Percentiles rank a stretch among this genome's conserved stretches.
Conservation (phyloP, 2,113 vertebrate genomes). For the Delphinapterus leucas region DNA sequence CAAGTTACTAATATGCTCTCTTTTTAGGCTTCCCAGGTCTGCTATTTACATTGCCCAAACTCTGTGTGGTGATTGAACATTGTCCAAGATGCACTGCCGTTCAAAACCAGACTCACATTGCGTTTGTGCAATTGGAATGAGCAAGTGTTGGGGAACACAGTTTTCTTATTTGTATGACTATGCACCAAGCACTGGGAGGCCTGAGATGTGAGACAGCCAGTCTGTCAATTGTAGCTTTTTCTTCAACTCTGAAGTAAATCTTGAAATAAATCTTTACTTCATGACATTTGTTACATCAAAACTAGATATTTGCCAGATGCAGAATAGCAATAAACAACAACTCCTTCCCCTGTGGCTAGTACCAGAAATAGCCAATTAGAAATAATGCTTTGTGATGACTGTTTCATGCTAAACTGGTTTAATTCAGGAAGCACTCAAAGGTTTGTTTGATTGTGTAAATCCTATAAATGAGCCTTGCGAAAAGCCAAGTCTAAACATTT, state of each 20-base stretch:
- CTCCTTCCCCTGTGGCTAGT: slow-evolving; percentile 34
- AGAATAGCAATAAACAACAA: slow-evolving; percentile 48
- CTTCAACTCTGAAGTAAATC: slow-evolving; percentile 30
- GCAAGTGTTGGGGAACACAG: slow-evolving; percentile 20
- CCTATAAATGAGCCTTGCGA: slow-evolving; percentile 21
- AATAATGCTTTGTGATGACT: slow-evolving; percentile 51
- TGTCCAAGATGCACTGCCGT: slow-evolving; percentile 49
- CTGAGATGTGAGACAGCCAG: slow-evolving; percentile 17
- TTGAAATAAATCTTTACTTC: slow-evolving; percentile 64
- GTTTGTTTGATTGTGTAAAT: not conserved
- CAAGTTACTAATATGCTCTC: slow-evolving; percentile 56
- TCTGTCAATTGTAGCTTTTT: slow-evolving; percentile 37
- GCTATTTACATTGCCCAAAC: slow-evolving; percentile 49
- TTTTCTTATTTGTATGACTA: slow-evolving; percentile 50
- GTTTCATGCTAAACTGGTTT: slow-evolving; percentile 31
- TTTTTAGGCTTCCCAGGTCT: slow-evolving; percentile 55
- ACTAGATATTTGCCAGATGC: slow-evolving; percentile 60
- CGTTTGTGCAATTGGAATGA: slow-evolving; percentile 27
- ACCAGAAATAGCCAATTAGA: slow-evolving; percentile 54
- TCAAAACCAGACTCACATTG: slow-evolving; percentile 42
- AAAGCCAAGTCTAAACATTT: not conserved
- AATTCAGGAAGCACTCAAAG: slow-evolving; percentile 37
- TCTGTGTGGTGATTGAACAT: slow-evolving; percentile 53
- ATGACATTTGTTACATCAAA: slow-evolving; percentile 67
- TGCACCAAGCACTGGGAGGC: slow-evolving; percentile 20